A percentile compares a stretch with the other conserved stretches of the same genome.
phyloP scores from a whole-genome alignment of 1,140 invertebrate species.

The Tigriopus japonicus region DNA sequence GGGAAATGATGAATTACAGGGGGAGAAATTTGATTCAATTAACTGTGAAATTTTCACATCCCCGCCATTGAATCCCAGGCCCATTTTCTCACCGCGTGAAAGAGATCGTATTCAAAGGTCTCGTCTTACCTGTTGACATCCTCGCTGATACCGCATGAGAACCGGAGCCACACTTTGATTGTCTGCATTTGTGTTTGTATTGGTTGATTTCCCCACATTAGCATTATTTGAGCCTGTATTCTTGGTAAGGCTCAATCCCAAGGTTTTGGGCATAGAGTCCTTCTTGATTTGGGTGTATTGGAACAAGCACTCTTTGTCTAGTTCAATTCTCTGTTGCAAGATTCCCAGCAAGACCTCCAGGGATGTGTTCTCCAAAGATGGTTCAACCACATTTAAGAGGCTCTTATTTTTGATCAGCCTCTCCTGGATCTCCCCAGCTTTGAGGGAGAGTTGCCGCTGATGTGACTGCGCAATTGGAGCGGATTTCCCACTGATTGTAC shows the following conservation, averaged over 20 bases:
- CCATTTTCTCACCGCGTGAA: no score
- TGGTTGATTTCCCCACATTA: no score
- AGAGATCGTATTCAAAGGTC: background rate
- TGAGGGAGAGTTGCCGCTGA: conserved; percentile 62
- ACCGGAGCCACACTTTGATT: conserved; percentile 42
- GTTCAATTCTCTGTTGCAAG: conserved; percentile 41
- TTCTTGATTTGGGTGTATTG: conserved; percentile 47
- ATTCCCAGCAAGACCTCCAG: conserved; percentile 37
- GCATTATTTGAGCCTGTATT: conserved; percentile 13
- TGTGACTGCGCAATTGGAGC: conserved; percentile 70
- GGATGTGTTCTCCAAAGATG: conserved; percentile 33
- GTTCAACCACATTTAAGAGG: conserved; percentile 61
- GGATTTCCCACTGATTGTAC: conserved; percentile 8
- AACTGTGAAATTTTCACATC: no score
- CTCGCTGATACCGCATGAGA: conserved; percentile 61
- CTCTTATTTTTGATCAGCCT: conserved; percentile 79
- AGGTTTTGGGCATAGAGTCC: conserved; percentile 31
- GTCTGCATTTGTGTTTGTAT: no score
- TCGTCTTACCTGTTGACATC: conserved; percentile 40
- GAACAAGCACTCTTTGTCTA: conserved; percentile 46
- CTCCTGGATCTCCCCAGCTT: conserved; percentile 55
- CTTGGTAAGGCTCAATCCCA: conserved; percentile 32
- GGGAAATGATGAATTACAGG: no score
- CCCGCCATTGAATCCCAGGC: no score
- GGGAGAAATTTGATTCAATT: no score